Evolutionary conservation across 2,888 invertebrate species (phyloP), one percentile per base, ranked within the genome.

Genomic region (Pheosia tremula): DNA sequence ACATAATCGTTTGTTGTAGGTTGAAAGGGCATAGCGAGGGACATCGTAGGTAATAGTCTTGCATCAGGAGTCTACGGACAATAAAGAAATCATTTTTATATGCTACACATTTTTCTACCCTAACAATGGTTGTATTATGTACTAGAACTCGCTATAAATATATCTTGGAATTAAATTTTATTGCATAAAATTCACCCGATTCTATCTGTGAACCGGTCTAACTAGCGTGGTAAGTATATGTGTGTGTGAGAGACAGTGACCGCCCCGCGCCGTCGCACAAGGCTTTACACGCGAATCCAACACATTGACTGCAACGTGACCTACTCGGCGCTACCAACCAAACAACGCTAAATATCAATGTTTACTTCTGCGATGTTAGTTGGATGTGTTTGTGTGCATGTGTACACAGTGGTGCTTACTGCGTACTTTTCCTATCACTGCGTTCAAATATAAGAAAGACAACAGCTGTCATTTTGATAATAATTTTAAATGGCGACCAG

Each of bases 221-320:
- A 45, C 8, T 45, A 45, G 39, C 39, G 2, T 24, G 24, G 24
- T 24, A 52, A 2, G 56, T 36, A 5, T 41, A 4, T n/a, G 6
- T 56, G 43, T 43, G 41, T 56, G 56, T 11, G 53, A 38, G 53
- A 54, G 5, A 39, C n/a, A 55, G 38, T 8, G 39, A 49, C 61
- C 53, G 55, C 61, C 49, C 68, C 62, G 49, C 64, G 62, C 59
- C 69, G 66, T 61, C 66, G 80, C 89, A 86, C 89, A 84, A 80
- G 89, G 84, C 84, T 77, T 65, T 64, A 72, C 91, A 90, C 85
- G 90, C 85, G 84, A 81, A 68, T 70, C 24, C 77, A 71, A 80
- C 92, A 91, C 91, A 88, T 91, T 91, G 87, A 38, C 61, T 83
- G 89, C 91, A 92, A 93, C 93, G 92, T 92, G 93, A 93, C 89